Evolutionary conservation across 2,113 vertebrate species (phyloP).

Genomic region (Plecotus auritus): DNA sequence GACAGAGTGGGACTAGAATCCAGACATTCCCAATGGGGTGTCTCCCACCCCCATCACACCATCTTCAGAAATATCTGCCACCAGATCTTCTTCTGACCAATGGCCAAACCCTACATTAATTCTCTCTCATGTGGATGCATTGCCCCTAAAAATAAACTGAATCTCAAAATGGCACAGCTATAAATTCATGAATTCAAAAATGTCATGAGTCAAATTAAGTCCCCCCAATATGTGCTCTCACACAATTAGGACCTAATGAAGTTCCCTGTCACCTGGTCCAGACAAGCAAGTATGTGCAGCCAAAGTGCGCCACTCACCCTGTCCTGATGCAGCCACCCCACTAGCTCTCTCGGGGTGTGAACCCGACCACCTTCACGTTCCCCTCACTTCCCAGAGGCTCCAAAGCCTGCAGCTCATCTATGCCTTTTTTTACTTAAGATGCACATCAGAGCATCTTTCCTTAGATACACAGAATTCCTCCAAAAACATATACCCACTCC

Average conservation of each 20-base stretch:
- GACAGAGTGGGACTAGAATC: background rate
- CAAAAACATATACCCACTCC: background rate
- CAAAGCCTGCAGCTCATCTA: background rate
- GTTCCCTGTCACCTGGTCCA: background rate
- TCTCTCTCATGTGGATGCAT: background rate
- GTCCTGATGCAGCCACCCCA: background rate
- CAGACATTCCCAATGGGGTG: background rate
- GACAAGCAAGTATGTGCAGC: background rate
- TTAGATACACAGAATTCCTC: background rate
- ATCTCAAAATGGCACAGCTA: background rate
- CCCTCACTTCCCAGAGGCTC: background rate
- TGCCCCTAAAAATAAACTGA: background rate
- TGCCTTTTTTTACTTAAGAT: background rate
- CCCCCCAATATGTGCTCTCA: background rate
- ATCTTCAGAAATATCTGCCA: background rate
- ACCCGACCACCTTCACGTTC: background rate
- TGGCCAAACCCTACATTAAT: background rate
- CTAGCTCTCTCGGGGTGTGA: background rate
- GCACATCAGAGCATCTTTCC: background rate
- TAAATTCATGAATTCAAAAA: background rate
- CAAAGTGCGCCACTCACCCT: background rate
- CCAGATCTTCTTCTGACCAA: background rate
- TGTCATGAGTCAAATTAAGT: background rate
- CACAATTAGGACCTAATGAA: background rate
- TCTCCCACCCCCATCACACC: background rate